phyloP scores from a whole-genome alignment of 2,888 invertebrate species.

The Orgyia antiqua region DNA sequence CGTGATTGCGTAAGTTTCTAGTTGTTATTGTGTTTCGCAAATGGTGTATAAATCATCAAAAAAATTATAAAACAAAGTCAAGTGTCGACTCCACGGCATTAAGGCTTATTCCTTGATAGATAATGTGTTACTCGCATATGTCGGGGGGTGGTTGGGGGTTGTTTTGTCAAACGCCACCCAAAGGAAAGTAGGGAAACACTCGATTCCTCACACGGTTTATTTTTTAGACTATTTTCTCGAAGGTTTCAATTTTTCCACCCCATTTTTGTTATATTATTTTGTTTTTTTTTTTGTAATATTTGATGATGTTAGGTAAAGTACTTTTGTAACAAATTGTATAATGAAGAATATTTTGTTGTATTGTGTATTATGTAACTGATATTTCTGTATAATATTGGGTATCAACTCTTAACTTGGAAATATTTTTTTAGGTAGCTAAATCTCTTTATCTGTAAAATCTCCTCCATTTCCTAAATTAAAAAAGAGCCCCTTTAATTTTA shows the following conservation, averaged over 20 bases:
- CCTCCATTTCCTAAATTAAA: no score
- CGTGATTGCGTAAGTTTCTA: no score
- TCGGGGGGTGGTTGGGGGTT: slow-evolving; percentile 43
- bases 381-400: neutral
- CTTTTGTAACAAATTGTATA: slow-evolving; percentile 25
- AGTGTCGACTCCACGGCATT: slow-evolving; percentile 35
- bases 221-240: slow-evolving; percentile 26
- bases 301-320: slow-evolving; percentile 24
- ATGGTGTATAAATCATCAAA: no score
- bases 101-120: slow-evolving; percentile 59
- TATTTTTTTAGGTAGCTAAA: no score
- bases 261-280: slow-evolving; percentile 25
- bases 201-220: slow-evolving; percentile 35
- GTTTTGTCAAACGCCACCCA: slow-evolving; percentile 70
- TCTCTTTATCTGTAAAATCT: no score
- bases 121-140: slow-evolving; percentile 71
- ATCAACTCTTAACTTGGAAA: neutral
- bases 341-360: slow-evolving; percentile 19
- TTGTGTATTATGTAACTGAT: slow-evolving; percentile 12
- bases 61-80: slow-evolving; percentile 3
- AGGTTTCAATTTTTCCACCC: slow-evolving; percentile 25
- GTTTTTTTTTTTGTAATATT: slow-evolving; percentile 25
- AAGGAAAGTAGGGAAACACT: slow-evolving; percentile 41
- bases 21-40: no score
- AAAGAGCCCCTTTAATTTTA: no score